These are phyloP conservation scores for Isichthys henryi DNA, from an alignment of 2,113 vertebrate species.

Conservation along the genomic window DNA sequence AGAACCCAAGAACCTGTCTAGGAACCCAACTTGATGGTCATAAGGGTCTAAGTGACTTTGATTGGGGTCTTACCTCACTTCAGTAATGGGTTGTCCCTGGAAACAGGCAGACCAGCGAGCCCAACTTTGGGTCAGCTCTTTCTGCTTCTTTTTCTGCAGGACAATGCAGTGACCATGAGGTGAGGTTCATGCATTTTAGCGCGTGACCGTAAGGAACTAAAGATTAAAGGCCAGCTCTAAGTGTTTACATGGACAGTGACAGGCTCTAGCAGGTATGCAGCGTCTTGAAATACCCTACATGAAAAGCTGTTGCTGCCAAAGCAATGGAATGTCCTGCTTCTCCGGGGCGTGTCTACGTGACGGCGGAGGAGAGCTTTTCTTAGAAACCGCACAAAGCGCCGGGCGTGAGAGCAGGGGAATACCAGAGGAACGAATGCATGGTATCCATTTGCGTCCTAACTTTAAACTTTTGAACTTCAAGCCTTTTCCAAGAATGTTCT, in stretches of 20 bases:
- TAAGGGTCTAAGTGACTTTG: neutral
- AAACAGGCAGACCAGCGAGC: slow-evolving; percentile 64
- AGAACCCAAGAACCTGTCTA: neutral
- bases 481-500: neutral
- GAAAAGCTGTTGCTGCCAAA: neutral
- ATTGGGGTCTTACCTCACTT: slow-evolving; percentile 61
- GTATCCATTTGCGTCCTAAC: too few species aligned
- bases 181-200: neutral
- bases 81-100: slow-evolving; percentile 50
- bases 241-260: neutral
- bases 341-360: neutral
- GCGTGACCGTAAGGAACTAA: neutral
- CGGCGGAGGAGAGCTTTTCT: neutral
- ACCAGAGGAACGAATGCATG: neutral
- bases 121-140: slow-evolving; percentile 56
- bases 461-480: neutral
- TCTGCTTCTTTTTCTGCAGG: slow-evolving; percentile 42
- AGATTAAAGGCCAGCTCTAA: neutral
- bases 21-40: neutral
- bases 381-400: neutral
- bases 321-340: neutral
- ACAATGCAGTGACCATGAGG: neutral
- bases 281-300: neutral
- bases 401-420: neutral
- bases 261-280: neutral